Base-by-base conservation (phyloP, 2,888 invertebrate genomes). In the Vesta saturnalis region DNA sequence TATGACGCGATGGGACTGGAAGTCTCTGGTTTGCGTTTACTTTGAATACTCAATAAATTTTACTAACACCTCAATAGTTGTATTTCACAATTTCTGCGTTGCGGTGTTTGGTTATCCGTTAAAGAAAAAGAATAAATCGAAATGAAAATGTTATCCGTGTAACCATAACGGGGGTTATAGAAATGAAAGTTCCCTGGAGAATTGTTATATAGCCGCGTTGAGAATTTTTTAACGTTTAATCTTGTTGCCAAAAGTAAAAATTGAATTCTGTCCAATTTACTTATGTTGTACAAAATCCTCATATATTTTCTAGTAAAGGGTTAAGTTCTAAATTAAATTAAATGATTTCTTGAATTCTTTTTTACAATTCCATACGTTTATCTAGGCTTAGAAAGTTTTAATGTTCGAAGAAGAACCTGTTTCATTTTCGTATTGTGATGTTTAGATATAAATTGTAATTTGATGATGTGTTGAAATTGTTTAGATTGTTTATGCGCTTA, bases 31-130 rank as follows among this genome's bases (percentile, higher is more conserved):
- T 70, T 63, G 67, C 72, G 70, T 72, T 72, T 72, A 72, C 68
- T 67, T 66, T 62, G 61, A 72, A 72, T 65, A 66, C 68, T 70
- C 68, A 66, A 72, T 71, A 72, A 72, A 71, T 72, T 71, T 69
- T 49, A 64, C 70, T 66, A 55, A 64, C 72, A 62, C 69, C 69
- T 54, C 64, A 35, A 55, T 23, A 66, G 54, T 46, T 55, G 49
- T 56, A 21, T 43, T 47, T 46, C 69, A 64, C 67, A 46, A 64
- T 72, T 62, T 60, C 63, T 43, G 55, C 15, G 15, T 8, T 49
- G 47, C 47, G 47, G 47, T 49, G 8, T 49, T 49, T 49, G 6
- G 15, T n/a, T 39, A n/a, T 39, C 39, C 47, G 47, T 15, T 49
- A 49, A 49, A 18, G 47, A 18, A 56, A 35, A 12, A 35, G 22